Base-by-base conservation (phyloP, 2,888 invertebrate genomes). In the Orchesellides sinensis region DNA sequence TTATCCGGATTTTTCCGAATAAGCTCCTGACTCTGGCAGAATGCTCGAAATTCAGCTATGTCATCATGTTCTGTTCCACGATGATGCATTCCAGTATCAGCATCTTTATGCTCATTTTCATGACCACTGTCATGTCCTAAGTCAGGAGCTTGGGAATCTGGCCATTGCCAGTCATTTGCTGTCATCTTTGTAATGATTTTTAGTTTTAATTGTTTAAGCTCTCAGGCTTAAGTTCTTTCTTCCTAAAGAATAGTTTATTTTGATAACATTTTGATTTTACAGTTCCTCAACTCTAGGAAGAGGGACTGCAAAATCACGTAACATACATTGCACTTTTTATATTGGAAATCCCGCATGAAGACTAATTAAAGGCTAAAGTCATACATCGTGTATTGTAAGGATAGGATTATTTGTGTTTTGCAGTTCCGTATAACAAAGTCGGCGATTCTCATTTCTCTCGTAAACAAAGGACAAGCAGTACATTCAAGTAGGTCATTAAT, bases 1-100 rank as follows among this genome's bases (percentile, higher is more conserved):
- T 69, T 75, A 25, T 66, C 54, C 10, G 85, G 83, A 32, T 83
- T 78, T 21, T 79, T 61, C 23, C 85, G 73, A 32, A 85, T 61
- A 4, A 70, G 27, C 52, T 69, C 74, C n/a, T 79, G 75, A 3
- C 45, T 52, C 12, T 70, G 25, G 72, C 84, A 85, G 56, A 85
- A 85, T 27, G 63, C 56, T 45, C 75, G 73, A 47, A 83, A 85
- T 27, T 85, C 85, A 8, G 66, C 65, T 0, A 10, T 27, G 40
- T 84, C 84, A 45, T 78, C 77, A 23, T 19, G 29, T 14, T 72
- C 65, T 0, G 0, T 32, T 17, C 45, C 45, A n/a, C 8, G 56
- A 27, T 17, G 19, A 0, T 25, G 1, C 17, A 19, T 1, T 27
- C n/a, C n/a, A n/a, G n/a, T n/a, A n/a, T n/a, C n/a, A n/a, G n/a